Evolutionary conservation across 2,888 invertebrate genomes (phyloP), one percentile per base, ranked within the genome.

Genomic region (Cephus sareptanus): DNA sequence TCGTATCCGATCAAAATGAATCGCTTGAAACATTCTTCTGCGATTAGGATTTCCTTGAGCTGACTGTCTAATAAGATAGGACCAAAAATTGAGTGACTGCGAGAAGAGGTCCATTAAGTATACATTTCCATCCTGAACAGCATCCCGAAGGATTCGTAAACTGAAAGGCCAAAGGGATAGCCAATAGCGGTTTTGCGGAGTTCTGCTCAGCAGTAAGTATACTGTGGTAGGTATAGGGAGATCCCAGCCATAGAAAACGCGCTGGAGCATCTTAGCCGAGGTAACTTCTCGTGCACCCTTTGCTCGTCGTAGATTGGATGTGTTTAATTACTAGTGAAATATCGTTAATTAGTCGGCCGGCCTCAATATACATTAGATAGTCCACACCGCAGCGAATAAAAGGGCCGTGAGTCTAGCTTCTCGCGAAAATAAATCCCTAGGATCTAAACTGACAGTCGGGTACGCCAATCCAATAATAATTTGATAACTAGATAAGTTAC

Each of bases 251-350:
- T 89, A 88, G 88, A 90, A 90, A 90, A 89, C 87, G 88, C 85
- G 89, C 88, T 87, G 84, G 84, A 86, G 84, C 85, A 85, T 87
- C 87, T 87, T 87, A 82, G 79, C 69, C 76, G 81, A 81, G 78
- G 80, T 84, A 88, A 88, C 88, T 89, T 88, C 85, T 71, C 74
- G n/a, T 23, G 34, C 37, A 35, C 34, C 76, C 76, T 34, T 34
- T 76, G 34, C 34, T 69, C 70, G 15, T n/a, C 78, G 82, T 82
- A 85, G 86, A 88, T 88, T 88, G 87, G 87, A 86, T 88, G 88
- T 87, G 91, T 88, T 90, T 90, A 91, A 91, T 91, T 90, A 90
- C 90, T 89, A 86, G 87, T 89, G 87, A 89, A 90, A 91, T 90
- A 91, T 90, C 91, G 90, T 90, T 90, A 91, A 90, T 91, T 91